Conservation (phyloP, 64 coral and sea anemone genomes). For the Montipora sp. region DNA sequence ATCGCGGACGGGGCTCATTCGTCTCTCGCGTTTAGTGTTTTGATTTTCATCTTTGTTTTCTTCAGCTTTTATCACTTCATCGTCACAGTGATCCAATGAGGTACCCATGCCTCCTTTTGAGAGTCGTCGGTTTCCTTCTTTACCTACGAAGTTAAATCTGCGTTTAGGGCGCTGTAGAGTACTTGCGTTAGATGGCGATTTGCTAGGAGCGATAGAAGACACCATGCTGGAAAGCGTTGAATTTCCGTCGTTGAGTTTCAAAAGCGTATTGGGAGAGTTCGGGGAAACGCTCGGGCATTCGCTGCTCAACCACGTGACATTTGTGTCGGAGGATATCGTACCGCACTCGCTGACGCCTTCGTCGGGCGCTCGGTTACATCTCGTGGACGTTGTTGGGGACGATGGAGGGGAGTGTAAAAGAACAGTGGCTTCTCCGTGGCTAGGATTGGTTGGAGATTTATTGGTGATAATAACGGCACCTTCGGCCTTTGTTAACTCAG, state of each 20-base stretch:
- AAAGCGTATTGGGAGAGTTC: slow-evolving; percentile 51
- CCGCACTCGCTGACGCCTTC: slow-evolving; percentile 85
- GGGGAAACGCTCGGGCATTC: slow-evolving; percentile 69
- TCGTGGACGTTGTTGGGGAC: slow-evolving; percentile 60
- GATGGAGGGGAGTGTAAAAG: slow-evolving; percentile 75
- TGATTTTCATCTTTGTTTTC: slow-evolving; percentile 43
- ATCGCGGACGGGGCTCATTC: slow-evolving; percentile 86
- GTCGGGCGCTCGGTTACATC: slow-evolving; percentile 46
- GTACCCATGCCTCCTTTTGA: neutral
- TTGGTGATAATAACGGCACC: slow-evolving; percentile 80
- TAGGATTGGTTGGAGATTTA: slow-evolving; percentile 66
- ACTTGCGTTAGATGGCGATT: slow-evolving; percentile 61
- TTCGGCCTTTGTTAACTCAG: slow-evolving; percentile 75
- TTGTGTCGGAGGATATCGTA: slow-evolving; percentile 88
- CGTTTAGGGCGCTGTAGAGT: slow-evolving; percentile 18
- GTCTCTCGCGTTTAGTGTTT: slow-evolving; percentile 40
- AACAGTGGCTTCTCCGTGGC: slow-evolving; percentile 69
- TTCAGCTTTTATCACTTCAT: slow-evolving; percentile 1
- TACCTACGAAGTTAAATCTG: neutral
- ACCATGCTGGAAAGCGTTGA: slow-evolving; percentile 85
- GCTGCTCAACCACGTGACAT: slow-evolving; percentile 88
- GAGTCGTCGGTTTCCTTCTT: slow-evolving; percentile 7
- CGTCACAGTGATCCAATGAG: slow-evolving; percentile 10
- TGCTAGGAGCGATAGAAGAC: slow-evolving; percentile 81
- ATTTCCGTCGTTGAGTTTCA: slow-evolving; percentile 77